A percentile compares a stretch with the other conserved stretches of the same genome.
phyloP scores from a whole-genome alignment of 2,797 vertebrate genomes.

The Diplodus sargus region DNA sequence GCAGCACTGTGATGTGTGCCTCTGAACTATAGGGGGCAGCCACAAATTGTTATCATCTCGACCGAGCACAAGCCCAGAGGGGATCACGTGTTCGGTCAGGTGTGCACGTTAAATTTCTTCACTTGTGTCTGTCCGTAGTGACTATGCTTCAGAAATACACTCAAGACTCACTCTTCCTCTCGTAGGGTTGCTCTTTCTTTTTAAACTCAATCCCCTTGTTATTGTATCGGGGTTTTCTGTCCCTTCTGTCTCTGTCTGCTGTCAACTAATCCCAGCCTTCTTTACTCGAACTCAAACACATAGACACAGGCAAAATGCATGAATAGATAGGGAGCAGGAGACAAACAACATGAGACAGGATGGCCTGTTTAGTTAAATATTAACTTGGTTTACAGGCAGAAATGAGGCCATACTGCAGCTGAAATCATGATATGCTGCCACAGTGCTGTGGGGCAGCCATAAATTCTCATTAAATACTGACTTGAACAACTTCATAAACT shows the following conservation, averaged over 20 bases:
- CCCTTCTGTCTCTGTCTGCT: constrained; percentile 8
- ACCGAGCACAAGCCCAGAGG: too few species aligned
- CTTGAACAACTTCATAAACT: neutral
- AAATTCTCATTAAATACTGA: neutral
- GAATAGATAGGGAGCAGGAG: constrained; percentile 16
- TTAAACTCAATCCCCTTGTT: neutral
- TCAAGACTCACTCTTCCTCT: neutral
- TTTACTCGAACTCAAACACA: constrained; percentile 22
- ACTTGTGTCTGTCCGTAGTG: too few species aligned
- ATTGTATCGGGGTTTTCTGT: neutral
- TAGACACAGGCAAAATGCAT: constrained; percentile 7
- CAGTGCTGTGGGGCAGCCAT: neutral
- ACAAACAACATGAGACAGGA: constrained; percentile 32
- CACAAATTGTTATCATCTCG: neutral
- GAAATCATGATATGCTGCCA: too few species aligned
- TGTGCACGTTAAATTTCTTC: too few species aligned
- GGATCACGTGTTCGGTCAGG: too few species aligned
- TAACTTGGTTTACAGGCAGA: constrained; percentile 57
- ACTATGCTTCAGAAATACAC: neutral
- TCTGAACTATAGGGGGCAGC: constrained; percentile 23
- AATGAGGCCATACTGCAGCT: constrained; percentile 27
- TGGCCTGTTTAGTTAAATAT: constrained; percentile 61
- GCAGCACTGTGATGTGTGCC: constrained; percentile 3
- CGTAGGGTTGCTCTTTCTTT: neutral
- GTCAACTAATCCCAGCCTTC: constrained; percentile 4